Evolutionary conservation across 2,113 vertebrate species (phyloP).

Genomic region (Danionella cerebrum): DNA sequence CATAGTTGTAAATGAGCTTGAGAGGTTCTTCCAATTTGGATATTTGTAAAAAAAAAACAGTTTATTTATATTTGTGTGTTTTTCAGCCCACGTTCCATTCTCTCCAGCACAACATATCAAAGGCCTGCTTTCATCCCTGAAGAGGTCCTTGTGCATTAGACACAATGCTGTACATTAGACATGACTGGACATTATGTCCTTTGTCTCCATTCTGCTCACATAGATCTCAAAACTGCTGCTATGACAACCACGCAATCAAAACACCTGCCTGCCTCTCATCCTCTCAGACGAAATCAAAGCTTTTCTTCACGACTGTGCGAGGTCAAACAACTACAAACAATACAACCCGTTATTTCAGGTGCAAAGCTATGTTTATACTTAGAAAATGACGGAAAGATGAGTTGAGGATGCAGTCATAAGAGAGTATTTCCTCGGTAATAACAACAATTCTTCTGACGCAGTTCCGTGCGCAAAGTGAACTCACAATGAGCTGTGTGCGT

Average conservation of each 20-base stretch:
- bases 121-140: neutral
- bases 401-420: too few relatives aligned
- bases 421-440: too few relatives aligned
- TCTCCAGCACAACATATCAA: neutral
- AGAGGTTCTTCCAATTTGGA: too few relatives aligned
- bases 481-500: too few relatives aligned
- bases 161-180: conserved; percentile 1
- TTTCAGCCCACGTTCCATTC: neutral
- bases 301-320: neutral
- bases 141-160: neutral
- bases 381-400: too few relatives aligned
- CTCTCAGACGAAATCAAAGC: conserved; percentile 2
- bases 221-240: conserved; percentile 10
- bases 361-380: neutral
- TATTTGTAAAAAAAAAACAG: too few relatives aligned
- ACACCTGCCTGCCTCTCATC: conserved; percentile 3
- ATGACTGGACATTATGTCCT: conserved; percentile 9
- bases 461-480: too few relatives aligned
- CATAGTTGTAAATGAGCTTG: too few relatives aligned
- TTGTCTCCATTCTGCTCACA: conserved; percentile 9
- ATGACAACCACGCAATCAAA: conserved; percentile 21
- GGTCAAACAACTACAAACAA: neutral
- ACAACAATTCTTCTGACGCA: too few relatives aligned
- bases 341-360: neutral
- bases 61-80: too few relatives aligned